A percentile compares a stretch with the other conserved stretches of the same genome.
phyloP scores from a whole-genome alignment of 2,888 invertebrate genomes.

The Diabrotica balteata region DNA sequence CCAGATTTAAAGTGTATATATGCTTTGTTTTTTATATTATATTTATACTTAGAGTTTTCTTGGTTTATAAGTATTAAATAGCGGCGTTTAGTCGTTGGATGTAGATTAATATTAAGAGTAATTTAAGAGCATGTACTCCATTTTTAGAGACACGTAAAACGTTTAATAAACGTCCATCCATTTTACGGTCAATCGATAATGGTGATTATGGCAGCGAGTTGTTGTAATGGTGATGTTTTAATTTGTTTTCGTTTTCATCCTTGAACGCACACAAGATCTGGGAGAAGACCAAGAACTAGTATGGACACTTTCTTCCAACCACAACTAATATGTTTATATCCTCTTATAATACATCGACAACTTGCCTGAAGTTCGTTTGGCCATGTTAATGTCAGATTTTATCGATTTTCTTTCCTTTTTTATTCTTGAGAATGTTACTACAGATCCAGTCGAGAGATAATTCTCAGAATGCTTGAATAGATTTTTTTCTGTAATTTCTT shows the following conservation, averaged over 20 bases:
- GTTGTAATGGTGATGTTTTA: slow-evolving; percentile 19
- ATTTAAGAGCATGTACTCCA: too few species aligned
- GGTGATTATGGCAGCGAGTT: slow-evolving; percentile 10
- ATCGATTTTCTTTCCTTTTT: slow-evolving; percentile 32
- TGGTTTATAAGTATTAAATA: too few species aligned
- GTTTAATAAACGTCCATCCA: too few species aligned
- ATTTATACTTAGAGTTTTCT: too few species aligned
- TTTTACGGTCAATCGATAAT: too few species aligned
- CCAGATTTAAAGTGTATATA: too few species aligned
- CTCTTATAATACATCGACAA: slow-evolving; percentile 29
- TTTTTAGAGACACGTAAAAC: too few species aligned
- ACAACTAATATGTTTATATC: slow-evolving; percentile 25
- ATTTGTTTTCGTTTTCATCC: slow-evolving; percentile 22
- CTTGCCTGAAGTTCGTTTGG: slow-evolving; percentile 29
- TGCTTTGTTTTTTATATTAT: too few species aligned
- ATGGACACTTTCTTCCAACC: slow-evolving; percentile 14
- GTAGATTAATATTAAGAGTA: too few species aligned
- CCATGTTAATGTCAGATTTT: slow-evolving; percentile 34
- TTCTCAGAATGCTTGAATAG: slow-evolving; percentile 26
- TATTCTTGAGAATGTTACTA: slow-evolving; percentile 31
- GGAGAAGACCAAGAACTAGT: slow-evolving; percentile 1
- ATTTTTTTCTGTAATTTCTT: slow-evolving; percentile 31
- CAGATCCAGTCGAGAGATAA: slow-evolving; percentile 36
- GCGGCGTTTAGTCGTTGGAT: too few species aligned
- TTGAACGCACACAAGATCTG: neutral